These are phyloP conservation scores for Turnix velox DNA, from an alignment of 2,113 vertebrate species.

Conservation along the genomic window DNA sequence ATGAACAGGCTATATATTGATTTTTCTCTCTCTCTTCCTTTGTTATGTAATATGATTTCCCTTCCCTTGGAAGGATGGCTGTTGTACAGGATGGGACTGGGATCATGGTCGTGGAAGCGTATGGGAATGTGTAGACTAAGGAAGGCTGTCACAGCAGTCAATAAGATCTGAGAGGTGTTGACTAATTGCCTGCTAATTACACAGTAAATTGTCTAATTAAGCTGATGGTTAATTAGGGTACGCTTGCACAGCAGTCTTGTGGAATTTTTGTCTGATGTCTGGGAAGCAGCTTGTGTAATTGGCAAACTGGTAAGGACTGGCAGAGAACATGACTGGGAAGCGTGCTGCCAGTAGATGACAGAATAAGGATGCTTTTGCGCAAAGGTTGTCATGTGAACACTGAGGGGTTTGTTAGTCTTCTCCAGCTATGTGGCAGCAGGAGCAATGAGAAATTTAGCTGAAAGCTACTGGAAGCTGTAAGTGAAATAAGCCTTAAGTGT, in stretches of 20 bases:
- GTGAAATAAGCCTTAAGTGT: not conserved
- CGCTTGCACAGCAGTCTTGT: conserved; percentile 89
- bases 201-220: conserved; percentile 98
- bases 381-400: conserved; percentile 73
- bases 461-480: conserved; percentile 28
- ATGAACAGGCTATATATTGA: conserved; percentile 69
- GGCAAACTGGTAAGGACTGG: conserved; percentile 86
- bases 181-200: conserved; percentile 97
- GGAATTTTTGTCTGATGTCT: conserved; percentile 87
- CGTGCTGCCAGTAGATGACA: conserved; percentile 75
- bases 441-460: not conserved
- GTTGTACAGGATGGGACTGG: conserved; percentile 30
- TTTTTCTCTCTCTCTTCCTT: conserved; percentile 44
- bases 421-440: conserved; percentile 30
- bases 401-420: conserved; percentile 71
- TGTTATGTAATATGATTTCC: conserved; percentile 66
- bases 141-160: conserved; percentile 92
- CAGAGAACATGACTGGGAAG: conserved; percentile 76
- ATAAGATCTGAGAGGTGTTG: conserved; percentile 89
- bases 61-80: conserved; percentile 35
- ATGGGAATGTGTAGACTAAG: conserved; percentile 80
- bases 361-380: conserved; percentile 74
- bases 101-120: conserved; percentile 73
- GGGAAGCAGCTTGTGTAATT: conserved; percentile 89
- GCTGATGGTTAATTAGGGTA: conserved; percentile 93